Evolutionary conservation across 2,888 invertebrate species (phyloP), one percentile per base, ranked within the genome.

Genomic region (Euproctis similis): DNA sequence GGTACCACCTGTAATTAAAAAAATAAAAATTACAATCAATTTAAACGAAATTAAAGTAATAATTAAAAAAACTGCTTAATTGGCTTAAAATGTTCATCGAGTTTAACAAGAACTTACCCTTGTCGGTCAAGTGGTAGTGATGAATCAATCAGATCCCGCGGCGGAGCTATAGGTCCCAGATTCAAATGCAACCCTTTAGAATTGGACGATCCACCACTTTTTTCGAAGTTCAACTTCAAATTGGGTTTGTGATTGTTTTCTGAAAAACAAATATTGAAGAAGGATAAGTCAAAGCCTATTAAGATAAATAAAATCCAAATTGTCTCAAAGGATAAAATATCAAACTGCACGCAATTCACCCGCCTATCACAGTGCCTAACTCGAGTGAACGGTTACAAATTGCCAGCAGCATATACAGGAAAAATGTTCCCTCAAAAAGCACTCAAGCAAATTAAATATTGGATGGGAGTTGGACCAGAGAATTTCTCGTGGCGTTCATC

Each of bases 41-140:
- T n/a, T n/a, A n/a, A n/a, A n/a, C n/a, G n/a, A n/a, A n/a, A n/a
- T n/a, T n/a, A n/a, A n/a, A n/a, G n/a, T n/a, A n/a, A n/a, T n/a
- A n/a, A n/a, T n/a, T n/a, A n/a, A n/a, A n/a, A n/a, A n/a, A n/a
- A n/a, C n/a, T n/a, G n/a, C n/a, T n/a, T n/a, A n/a, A n/a, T n/a
- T n/a, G n/a, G n/a, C n/a, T n/a, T n/a, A n/a, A n/a, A n/a, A n/a
- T n/a, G n/a, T n/a, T n/a, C n/a, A n/a, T 14, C 14, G 6, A 14
- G 14, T 14, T 14, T 14, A 17, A 10, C 2, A 26, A 26, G 5
- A 40, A 73, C 88, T 77, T 76, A 95, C 95, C 93, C 93, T 85
- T 96, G 96, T 69, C 94, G 88, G 68, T 95, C 94, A 45, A 96
- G 86, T 42, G 95, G 93, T 51, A 95, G 86, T 42, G 90, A 87